Evolutionary conservation across 2,797 vertebrate genomes (phyloP), one percentile per base, ranked within the genome.

Genomic region (Helarctos malayanus): DNA sequence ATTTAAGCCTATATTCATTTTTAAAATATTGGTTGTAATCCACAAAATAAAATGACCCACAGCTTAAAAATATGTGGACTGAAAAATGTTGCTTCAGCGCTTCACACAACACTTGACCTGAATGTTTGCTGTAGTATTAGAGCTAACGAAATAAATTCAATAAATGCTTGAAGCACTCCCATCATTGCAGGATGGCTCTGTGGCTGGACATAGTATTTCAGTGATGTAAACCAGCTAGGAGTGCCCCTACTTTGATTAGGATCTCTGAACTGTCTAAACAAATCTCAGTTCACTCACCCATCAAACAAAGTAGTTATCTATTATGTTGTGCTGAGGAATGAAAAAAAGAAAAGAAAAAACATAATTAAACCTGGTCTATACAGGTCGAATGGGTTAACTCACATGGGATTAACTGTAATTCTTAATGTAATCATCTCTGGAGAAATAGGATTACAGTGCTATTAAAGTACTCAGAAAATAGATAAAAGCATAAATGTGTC

Each of bases 381-480:
- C 6, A 8, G 13, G 13, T 73, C 19, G 38, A 93, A 73, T 59
- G 68, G 35, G 23, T 85, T 84, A 81, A 97, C 29, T 63, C 38
- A 84, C 23, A 27, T 7, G 9, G 10, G 35, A 38, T 76, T 95
- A 91, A 69, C 12, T 45, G 25, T 85, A 54, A 76, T 23, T 89
- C 23, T 85, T 73, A 80, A 82, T 69, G 25, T 35, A 25, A 82
- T 73, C 13, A 35, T 73, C 7, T 92, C 59, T 76, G 57, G 23
- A 87, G 25, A 92, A 69, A 89, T 56, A 71, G n/a, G 12, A 85
- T 89, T 69, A 92, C 52, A 81, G n/a, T 32, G 49, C 47, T 45
- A 59, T 71, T 69, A 12, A 25, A 56, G 45, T n/a, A 87, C 38
- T 14, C 29, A 73, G 27, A 27, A 71, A 95, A 80, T 47, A 81